Evolutionary conservation across 1,140 invertebrate species (phyloP), one percentile per base, ranked within the genome.

Genomic region (Charaxes varanes): DNA sequence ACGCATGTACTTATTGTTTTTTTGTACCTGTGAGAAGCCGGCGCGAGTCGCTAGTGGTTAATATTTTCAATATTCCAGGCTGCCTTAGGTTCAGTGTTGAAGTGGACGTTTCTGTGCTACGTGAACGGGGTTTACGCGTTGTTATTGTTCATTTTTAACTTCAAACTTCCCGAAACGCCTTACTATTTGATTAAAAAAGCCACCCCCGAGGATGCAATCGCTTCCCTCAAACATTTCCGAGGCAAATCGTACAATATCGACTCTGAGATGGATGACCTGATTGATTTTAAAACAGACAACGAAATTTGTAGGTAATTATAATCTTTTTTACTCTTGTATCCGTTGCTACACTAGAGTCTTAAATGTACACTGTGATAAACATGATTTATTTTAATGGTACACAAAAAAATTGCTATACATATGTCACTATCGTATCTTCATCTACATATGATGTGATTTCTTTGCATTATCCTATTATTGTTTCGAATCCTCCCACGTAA

Each of bases 41-140:
- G n/a, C n/a, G n/a, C n/a, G n/a, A n/a, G n/a, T n/a, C n/a, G n/a
- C n/a, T n/a, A n/a, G n/a, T n/a, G n/a, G n/a, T n/a, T n/a, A n/a
- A n/a, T n/a, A n/a, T n/a, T n/a, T n/a, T n/a, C n/a, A 13, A 33
- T 17, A 26, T 68, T 71, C 4, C 48, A 74, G 70, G 68, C 63
- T 6, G 36, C 13, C 8, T 34, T 69, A 10, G 68, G 63, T 15
- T 34, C 53, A 5, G 34, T 52, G 11, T 41, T 62, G 5, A 28
- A 49, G 6, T 76, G 71, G 71, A 16, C 15, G 3, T 34, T 14
- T 4, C 15, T 71, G 1, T 64, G 64, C 30, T 59, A 50, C 13
- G 24, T 62, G 2, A 38, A 41, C 22, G 38, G 26, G 10, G n/a
- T 14, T 0, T 71, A 42, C 36, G 36, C 57, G 3, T 1, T 63